phyloP scores from a whole-genome alignment of 1,140 invertebrate species.

The Myzus persicae region DNA sequence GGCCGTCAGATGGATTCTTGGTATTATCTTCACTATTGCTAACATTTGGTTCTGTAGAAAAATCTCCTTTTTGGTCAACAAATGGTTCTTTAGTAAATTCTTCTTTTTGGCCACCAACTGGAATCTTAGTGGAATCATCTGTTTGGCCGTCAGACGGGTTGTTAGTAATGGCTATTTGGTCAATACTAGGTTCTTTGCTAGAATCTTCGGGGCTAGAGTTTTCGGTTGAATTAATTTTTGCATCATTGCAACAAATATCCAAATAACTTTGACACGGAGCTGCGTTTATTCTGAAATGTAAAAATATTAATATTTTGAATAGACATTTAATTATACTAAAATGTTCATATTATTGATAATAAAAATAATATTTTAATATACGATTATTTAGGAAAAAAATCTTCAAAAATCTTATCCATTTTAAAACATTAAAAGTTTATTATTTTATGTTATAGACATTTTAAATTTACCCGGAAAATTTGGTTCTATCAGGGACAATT shows the following conservation, averaged over 20 bases:
- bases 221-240: constrained; percentile 60
- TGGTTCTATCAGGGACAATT: too few relatives aligned
- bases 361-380: too few relatives aligned
- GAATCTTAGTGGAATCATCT: too few relatives aligned
- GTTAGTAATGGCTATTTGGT: neutral
- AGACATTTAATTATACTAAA: neutral
- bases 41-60: too few relatives aligned
- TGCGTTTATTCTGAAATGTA: constrained; percentile 66
- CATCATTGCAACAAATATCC: constrained; percentile 71
- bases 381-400: neutral
- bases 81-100: too few relatives aligned
- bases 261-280: constrained; percentile 71
- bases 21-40: neutral
- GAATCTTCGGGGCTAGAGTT: neutral
- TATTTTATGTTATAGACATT: too few relatives aligned
- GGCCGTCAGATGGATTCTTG: too few relatives aligned
- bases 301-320: neutral
- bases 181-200: neutral
- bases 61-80: too few relatives aligned
- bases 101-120: too few relatives aligned
- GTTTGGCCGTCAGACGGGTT: neutral
- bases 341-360: neutral
- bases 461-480: too few relatives aligned
- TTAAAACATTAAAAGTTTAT: neutral
- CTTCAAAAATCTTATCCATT: neutral